phyloP scores from a whole-genome alignment of 2,888 invertebrate genomes.

The Lasiommata megera region DNA sequence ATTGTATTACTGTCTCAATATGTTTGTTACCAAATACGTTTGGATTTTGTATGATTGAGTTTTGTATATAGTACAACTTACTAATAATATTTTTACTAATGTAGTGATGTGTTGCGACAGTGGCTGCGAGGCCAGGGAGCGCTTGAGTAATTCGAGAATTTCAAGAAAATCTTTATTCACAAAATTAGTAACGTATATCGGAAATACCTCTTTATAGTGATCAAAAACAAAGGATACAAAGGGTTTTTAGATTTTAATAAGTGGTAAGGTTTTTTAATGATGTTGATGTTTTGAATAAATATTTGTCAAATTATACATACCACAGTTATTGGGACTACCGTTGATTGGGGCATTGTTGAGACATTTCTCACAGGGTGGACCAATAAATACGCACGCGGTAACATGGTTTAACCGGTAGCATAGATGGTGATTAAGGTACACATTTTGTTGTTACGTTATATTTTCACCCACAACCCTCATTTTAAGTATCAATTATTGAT shows the following conservation, averaged over 20 bases:
- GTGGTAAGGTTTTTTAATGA: slow-evolving; percentile 72
- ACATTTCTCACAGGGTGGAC: not conserved
- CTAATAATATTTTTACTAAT: slow-evolving; percentile 43
- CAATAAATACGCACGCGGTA: slow-evolving; percentile 1
- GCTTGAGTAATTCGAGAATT: slow-evolving; percentile 43
- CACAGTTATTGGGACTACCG: slow-evolving; percentile 39
- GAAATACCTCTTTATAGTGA: slow-evolving; percentile 79
- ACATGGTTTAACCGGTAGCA: not conserved
- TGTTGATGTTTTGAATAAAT: slow-evolving; percentile 67
- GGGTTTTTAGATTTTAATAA: slow-evolving; percentile 70
- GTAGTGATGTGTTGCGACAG: slow-evolving; percentile 22
- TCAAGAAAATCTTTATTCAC: slow-evolving; percentile 49
- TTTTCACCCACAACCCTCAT: too few relatives aligned
- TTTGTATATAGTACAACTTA: slow-evolving; percentile 68
- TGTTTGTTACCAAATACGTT: slow-evolving; percentile 64
- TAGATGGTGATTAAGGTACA: not conserved
- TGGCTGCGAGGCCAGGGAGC: slow-evolving; percentile 8
- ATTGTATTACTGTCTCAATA: slow-evolving; percentile 31
- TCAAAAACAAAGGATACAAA: slow-evolving; percentile 68
- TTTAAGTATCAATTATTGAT: too few relatives aligned
- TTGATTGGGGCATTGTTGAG: slow-evolving; percentile 23
- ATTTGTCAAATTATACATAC: slow-evolving; percentile 72
- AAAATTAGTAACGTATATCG: slow-evolving; percentile 57
- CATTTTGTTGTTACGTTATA: not conserved
- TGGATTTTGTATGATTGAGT: slow-evolving; percentile 50